Base-by-base conservation (phyloP, 1,140 invertebrate species). In the Pteromalus puparum region DNA sequence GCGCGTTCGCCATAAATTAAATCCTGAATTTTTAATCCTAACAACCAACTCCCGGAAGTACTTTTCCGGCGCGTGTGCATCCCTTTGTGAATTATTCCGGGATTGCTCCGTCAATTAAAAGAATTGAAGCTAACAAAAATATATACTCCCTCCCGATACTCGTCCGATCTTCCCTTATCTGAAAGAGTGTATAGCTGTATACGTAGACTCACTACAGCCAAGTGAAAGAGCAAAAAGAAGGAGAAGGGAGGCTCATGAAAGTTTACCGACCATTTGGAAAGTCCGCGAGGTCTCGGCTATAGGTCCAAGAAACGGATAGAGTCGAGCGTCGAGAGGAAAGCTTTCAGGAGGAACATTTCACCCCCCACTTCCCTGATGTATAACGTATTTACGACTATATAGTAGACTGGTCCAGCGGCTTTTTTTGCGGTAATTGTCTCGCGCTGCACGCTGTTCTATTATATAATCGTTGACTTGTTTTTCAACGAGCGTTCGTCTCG, bases 241-340 rank as follows among this genome's bases (percentile, higher is more conserved):
- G 73, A 68, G 81, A 24, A 65, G 67, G 26, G n/a, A 26, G 83
- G 38, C n/a, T 76, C 84, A 85, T 85, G 79, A 85, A 85, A 85
- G 84, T 85, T 85, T 85, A 81, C 78, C 26, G 77, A 76, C 83
- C 78, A 85, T 85, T 85, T 46, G 78, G 21, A 85, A 76, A 85
- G 83, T 85, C 72, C 78, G 28, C 67, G 79, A 81, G 73, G 68
- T 74, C 83, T 42, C 26, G 48, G 67, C 53, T 7, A n/a, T n/a
- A 13, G 38, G 18, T 5, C 28, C 9, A 5, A 76, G 28, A 68
- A 81, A 85, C 34, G 65, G 73, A 76, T 68, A 85, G 53, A 68
- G 12, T 53, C 48, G 26, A 73, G 18, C 10, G 61, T 67, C 24
- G 30, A 46, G 77, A 30, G 26, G 42, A 24, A 82, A 77, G 84